phyloP scores from a whole-genome alignment of 2,888 invertebrate species.

The Myathropa florea region DNA sequence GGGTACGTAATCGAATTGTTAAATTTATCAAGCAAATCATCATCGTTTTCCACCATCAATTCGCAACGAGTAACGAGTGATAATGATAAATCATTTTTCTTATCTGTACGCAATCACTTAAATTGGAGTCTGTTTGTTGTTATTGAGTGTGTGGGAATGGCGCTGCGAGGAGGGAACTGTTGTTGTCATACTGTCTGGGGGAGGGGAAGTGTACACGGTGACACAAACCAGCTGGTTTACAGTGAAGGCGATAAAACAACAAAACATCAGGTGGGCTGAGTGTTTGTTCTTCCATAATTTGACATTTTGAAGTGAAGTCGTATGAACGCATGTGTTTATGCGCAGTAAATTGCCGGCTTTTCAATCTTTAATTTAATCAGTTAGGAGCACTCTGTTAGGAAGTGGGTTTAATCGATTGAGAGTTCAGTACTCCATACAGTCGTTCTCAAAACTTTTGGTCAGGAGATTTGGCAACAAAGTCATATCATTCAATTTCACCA shows the following conservation, averaged over 20 bases:
- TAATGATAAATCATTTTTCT: not conserved
- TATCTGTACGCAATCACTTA: conserved; percentile 28
- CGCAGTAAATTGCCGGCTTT: not conserved
- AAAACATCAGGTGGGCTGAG: not conserved
- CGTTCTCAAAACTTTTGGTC: too few relatives aligned
- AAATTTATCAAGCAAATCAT: not conserved
- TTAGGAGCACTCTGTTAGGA: too few relatives aligned
- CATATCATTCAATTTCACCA: too few relatives aligned
- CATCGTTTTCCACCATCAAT: not conserved
- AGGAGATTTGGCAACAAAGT: too few relatives aligned
- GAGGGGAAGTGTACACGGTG: not conserved
- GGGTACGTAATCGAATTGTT: conserved; percentile 50
- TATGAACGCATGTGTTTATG: not conserved
- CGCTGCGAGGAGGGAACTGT: too few relatives aligned
- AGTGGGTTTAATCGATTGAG: too few relatives aligned
- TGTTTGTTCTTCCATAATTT: not conserved
- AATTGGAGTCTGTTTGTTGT: conserved; percentile 32
- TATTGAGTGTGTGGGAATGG: not conserved
- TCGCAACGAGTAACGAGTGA: not conserved
- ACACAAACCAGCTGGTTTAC: not conserved
- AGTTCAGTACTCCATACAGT: too few relatives aligned
- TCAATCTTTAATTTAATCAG: too few relatives aligned
- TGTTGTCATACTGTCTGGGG: not conserved
- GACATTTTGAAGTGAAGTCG: not conserved
- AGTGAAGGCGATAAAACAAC: not conserved